Evolutionary conservation across 2,797 vertebrate species (phyloP), one percentile per base, ranked within the genome.

Genomic region (Apogon hyalosoma): DNA sequence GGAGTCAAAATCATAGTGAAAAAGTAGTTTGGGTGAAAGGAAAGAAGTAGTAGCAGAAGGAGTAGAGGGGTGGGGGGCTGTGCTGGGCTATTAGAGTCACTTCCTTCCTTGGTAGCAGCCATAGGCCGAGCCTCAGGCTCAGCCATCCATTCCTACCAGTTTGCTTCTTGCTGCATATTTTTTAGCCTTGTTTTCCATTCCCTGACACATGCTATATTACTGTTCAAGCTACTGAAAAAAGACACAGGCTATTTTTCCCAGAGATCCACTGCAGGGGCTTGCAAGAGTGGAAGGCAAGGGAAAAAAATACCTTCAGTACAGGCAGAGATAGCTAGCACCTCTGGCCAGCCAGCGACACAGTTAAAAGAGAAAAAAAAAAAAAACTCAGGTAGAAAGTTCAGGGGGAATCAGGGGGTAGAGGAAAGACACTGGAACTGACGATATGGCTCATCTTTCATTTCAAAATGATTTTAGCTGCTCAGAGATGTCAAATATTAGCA

Each of bases 141-240:
- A 87, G 86, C 72, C 90, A 94, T 94, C 90, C 91, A 93, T 94
- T 92, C 80, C 82, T 79, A 89, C 88, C 91, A 89, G 88, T 92
- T 92, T 91, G 86, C 91, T 90, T 92, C 84, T 86, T 71, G 82
- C 90, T 94, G 91, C 92, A 94, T 93, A 90, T 94, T 93, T 93
- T 92, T 92, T 89, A 82, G 87, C 87, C 93, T 92, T 92, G 93
- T 93, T 93, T 92, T 90, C 89, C 86, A 88, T 90, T 89, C 88
- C 87, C 87, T 91, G 90, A 91, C 92, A 92, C 88, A 90, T 90
- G 84, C 89, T 92, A 90, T 90, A 92, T 92, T 92, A 92, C 90
- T 92, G 92, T 81, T 93, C 88, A 92, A 80, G 86, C 83, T 69
- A 75, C 76, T 77, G 85, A 86, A 82, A 82, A 81, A 88, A 87